A percentile compares a stretch with the other conserved stretches of the same genome.
These are phyloP conservation scores for Adelphocoris suturalis DNA, from an alignment of 2,888 invertebrate genomes.

Conservation along the genomic window DNA sequence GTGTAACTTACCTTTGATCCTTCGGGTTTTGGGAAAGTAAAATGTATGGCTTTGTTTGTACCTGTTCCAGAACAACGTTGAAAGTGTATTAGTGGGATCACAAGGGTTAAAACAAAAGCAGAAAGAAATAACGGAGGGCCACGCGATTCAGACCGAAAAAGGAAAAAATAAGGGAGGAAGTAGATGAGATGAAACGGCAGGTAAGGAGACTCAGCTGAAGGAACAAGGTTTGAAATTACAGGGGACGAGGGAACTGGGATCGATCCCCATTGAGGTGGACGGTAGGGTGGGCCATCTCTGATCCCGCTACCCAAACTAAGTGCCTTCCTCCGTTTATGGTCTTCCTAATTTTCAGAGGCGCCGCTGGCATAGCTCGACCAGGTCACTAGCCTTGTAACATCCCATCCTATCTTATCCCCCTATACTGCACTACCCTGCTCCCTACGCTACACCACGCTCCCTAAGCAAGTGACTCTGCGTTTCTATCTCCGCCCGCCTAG, in stretches of 20 bases:
- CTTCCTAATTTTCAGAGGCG: slow-evolving; percentile 52
- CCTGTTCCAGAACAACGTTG: background rate
- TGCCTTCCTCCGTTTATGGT: slow-evolving; percentile 46
- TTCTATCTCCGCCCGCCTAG: background rate
- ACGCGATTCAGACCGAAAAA: slow-evolving; percentile 3
- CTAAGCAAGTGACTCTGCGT: slow-evolving; percentile 4
- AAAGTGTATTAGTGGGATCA: background rate
- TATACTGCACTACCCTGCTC: background rate
- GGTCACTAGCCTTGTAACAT: background rate
- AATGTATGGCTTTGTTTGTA: background rate
- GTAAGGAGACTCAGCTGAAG: background rate
- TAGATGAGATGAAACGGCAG: slow-evolving; percentile 15
- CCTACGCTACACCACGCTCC: background rate
- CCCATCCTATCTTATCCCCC: background rate
- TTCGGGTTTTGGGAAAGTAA: too few relatives aligned
- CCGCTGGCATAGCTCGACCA: slow-evolving; percentile 30
- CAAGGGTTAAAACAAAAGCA: background rate
- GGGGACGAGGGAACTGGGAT: slow-evolving; percentile 15
- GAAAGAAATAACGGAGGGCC: background rate
- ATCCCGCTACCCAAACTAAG: slow-evolving; percentile 49
- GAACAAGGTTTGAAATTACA: slow-evolving; percentile 37
- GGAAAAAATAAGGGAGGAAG: background rate
- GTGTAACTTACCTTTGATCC: too few relatives aligned
- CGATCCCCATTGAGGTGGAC: slow-evolving; percentile 42
- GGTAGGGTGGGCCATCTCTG: slow-evolving; percentile 37